phyloP scores from a whole-genome alignment of 2,113 vertebrate genomes.

The Catharus bicknelli region DNA sequence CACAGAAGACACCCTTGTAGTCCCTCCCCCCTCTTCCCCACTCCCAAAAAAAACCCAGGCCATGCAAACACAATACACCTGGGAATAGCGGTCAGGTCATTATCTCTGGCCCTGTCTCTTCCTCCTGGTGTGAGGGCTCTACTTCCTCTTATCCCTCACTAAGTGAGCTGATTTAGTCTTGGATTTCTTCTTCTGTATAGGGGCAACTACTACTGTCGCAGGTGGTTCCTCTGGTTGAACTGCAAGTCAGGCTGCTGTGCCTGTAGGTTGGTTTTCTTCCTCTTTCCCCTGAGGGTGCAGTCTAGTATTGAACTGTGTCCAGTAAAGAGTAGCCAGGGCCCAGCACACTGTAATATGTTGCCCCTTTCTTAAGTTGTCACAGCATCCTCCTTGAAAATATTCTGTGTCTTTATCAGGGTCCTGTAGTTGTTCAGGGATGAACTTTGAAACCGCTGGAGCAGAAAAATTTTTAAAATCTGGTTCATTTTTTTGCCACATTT shows the following conservation, averaged over 20 bases:
- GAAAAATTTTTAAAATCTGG: neutral
- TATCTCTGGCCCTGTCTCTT: neutral
- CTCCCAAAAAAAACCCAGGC: neutral
- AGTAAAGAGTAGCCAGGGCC: neutral
- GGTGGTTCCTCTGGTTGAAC: neutral
- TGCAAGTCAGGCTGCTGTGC: neutral
- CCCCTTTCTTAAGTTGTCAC: neutral
- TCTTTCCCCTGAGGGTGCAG: neutral
- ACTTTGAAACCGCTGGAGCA: neutral
- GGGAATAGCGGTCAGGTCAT: neutral
- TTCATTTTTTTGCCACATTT: neutral
- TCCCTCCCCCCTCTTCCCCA: accelerated
- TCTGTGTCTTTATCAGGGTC: neutral
- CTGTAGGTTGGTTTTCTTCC: neutral
- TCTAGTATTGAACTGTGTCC: neutral
- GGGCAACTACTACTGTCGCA: neutral
- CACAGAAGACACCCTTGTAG: neutral
- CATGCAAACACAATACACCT: neutral
- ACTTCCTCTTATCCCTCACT: neutral
- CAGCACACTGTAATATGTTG: neutral
- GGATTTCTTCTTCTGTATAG: neutral
- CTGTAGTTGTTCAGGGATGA: neutral
- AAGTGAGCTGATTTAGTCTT: neutral
- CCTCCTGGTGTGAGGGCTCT: neutral
- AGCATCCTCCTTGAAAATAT: neutral